phyloP scores from a whole-genome alignment of 2,113 vertebrate species.

The Oreocharis arfaki region DNA sequence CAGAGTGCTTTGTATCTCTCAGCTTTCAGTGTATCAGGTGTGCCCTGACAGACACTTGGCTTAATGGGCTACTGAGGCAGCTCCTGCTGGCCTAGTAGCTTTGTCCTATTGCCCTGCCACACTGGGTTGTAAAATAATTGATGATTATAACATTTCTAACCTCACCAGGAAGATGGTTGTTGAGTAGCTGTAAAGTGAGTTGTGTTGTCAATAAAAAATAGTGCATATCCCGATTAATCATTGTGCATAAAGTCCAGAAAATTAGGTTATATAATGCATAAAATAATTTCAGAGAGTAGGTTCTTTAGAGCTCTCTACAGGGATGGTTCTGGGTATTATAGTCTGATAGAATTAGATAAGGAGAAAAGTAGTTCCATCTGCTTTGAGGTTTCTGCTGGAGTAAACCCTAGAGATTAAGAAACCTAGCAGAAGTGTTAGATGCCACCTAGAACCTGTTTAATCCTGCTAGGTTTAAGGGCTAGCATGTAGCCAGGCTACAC shows the following conservation, averaged over 20 bases:
- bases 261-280: neutral
- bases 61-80: neutral
- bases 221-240: neutral
- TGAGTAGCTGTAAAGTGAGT: neutral
- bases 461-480: neutral
- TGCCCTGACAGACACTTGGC: neutral
- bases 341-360: neutral
- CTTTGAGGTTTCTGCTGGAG: neutral
- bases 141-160: neutral
- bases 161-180: neutral
- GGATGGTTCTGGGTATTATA: neutral
- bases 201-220: neutral
- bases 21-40: neutral
- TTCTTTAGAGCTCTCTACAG: neutral
- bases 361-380: neutral
- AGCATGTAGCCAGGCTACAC: neutral
- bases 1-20: neutral
- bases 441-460: neutral
- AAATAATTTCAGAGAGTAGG: neutral
- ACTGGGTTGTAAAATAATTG: neutral
- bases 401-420: neutral
- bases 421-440: neutral
- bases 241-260: neutral
- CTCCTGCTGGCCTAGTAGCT: neutral
- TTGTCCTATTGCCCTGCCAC: neutral